Evolutionary conservation across 2,888 invertebrate species (phyloP).

Genomic region (Scaptomyza polygonia): DNA sequence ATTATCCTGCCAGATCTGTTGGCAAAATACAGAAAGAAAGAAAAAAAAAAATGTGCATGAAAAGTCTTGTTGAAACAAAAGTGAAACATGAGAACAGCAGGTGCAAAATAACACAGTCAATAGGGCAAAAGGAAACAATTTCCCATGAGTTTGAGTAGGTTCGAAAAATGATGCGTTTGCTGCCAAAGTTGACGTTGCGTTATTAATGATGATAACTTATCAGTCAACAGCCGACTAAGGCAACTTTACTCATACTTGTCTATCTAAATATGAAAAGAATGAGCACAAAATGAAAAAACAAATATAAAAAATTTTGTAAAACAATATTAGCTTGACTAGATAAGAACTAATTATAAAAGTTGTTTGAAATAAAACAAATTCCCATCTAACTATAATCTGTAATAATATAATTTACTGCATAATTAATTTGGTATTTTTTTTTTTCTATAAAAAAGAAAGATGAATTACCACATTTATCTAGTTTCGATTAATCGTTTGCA

Average conservation of each 20-base stretch:
- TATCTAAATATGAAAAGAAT: no score
- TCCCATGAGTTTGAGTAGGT: no score
- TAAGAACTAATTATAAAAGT: no score
- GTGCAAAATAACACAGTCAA: constrained; percentile 49
- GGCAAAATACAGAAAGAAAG: constrained; percentile 21
- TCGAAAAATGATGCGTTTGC: constrained; percentile 58
- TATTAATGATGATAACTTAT: constrained; percentile 73
- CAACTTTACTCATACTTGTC: no score
- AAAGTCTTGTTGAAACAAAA: no score
- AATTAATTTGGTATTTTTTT: neutral
- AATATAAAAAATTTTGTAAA: no score
- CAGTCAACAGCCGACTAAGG: constrained; percentile 39
- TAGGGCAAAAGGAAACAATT: no score
- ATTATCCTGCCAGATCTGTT: constrained; percentile 65
- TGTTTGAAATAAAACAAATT: no score
- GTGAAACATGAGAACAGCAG: constrained; percentile 64
- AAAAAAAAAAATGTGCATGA: no score
- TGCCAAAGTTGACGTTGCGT: constrained; percentile 58
- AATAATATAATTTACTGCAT: neutral
- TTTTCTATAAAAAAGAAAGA: constrained; percentile 4
- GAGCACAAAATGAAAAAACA: no score
- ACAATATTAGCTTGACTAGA: no score
- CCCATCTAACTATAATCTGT: no score
- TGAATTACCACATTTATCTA: constrained; percentile 19
- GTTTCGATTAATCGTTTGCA: constrained; percentile 35